Conservation (phyloP, 2,113 vertebrate species). For the Oryzias curvinotus region DNA sequence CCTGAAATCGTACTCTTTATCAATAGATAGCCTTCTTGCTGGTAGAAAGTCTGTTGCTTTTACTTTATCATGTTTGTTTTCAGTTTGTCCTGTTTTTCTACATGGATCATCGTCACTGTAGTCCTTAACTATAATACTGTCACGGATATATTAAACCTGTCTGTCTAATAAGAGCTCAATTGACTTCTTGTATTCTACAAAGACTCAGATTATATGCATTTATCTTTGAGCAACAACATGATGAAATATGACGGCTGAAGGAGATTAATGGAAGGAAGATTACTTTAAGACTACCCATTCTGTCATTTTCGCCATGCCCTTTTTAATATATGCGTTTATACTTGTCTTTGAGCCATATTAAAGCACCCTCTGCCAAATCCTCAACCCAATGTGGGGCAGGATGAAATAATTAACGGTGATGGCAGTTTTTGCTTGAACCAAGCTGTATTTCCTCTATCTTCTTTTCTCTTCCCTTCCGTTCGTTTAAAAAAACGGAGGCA, state of each 20-base stretch:
- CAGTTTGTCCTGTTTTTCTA: constrained; percentile 19
- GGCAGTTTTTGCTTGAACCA: constrained; percentile 43
- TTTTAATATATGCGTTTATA: constrained; percentile 48
- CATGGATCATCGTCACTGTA: constrained; percentile 14
- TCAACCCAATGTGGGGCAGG: constrained; percentile 34
- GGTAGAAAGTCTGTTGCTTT: constrained; percentile 7
- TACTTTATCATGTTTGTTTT: constrained; percentile 16
- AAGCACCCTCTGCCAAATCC: constrained; percentile 33
- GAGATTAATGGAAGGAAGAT: constrained; percentile 61
- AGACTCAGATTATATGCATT: constrained; percentile 30
- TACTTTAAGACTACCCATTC: constrained; percentile 50
- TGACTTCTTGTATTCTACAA: constrained; percentile 50
- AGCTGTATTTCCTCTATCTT: constrained; percentile 40
- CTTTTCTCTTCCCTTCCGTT: constrained; percentile 18
- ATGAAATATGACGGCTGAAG: constrained; percentile 46
- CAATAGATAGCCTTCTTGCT: constrained; percentile 13
- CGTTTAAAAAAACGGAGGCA: constrained; percentile 14
- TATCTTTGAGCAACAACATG: constrained; percentile 41
- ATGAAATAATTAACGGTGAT: constrained; percentile 52
- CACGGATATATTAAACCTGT: constrained; percentile 28
- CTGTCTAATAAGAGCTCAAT: constrained; percentile 48
- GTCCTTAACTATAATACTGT: constrained; percentile 22
- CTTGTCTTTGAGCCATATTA: constrained; percentile 45
- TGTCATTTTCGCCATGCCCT: constrained; percentile 48
- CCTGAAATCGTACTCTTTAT: constrained; percentile 32